These are phyloP conservation scores for Coregonus ussuriensis DNA, from an alignment of 2,797 vertebrate genomes.

Conservation along the genomic window DNA sequence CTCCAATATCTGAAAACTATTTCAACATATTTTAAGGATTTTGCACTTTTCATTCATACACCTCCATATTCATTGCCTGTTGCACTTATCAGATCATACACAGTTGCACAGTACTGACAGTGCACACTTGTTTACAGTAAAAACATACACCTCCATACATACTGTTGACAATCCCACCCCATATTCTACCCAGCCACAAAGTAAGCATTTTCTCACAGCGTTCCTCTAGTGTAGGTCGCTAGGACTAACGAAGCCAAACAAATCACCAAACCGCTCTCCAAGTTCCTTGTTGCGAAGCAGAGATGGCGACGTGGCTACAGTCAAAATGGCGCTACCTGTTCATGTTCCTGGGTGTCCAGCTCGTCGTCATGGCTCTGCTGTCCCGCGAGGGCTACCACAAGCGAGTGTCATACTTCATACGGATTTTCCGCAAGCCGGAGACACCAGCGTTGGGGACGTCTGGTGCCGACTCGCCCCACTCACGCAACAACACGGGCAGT, in stretches of 20 bases:
- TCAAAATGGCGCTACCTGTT: slow-evolving; percentile 80
- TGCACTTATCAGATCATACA: slow-evolving; percentile 9
- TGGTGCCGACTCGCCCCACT: neutral
- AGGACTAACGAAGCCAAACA: neutral
- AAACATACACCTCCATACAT: slow-evolving; percentile 5
- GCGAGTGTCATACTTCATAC: slow-evolving; percentile 77
- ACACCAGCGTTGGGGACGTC: accelerated
- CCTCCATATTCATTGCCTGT: neutral
- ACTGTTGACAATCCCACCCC: slow-evolving; percentile 30
- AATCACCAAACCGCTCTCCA: neutral
- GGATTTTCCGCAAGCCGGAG: slow-evolving; percentile 75
- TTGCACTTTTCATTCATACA: neutral
- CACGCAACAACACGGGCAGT: slow-evolving; percentile 63
- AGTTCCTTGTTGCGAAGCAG: slow-evolving; percentile 12
- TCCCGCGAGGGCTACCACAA: slow-evolving; percentile 78
- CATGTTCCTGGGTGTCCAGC: slow-evolving; percentile 80
- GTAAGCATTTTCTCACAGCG: neutral
- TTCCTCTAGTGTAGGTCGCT: neutral
- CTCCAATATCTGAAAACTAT: slow-evolving; percentile 7
- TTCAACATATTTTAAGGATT: slow-evolving; percentile 14
- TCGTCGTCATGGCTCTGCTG: slow-evolving; percentile 81
- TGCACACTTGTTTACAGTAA: neutral
- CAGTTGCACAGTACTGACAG: neutral
- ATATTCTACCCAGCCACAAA: neutral
- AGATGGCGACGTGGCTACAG: slow-evolving; percentile 61